Evolutionary conservation across 2,888 invertebrate species (phyloP), one percentile per base, ranked within the genome.

Genomic region (Rutpela maculata): DNA sequence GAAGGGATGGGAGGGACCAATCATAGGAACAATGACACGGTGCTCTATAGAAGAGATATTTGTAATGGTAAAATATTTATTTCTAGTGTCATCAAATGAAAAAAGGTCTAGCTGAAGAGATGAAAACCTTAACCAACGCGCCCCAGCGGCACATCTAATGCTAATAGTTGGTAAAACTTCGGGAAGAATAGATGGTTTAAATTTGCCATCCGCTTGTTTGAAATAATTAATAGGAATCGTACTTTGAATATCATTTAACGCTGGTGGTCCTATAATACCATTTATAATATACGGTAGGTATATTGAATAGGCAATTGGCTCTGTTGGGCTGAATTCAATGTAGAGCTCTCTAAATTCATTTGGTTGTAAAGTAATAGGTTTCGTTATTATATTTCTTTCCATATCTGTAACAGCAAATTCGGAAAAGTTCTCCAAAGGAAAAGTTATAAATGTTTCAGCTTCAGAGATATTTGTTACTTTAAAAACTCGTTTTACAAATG

Each of bases 231-330:
- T 50, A 7, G 81, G 75, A 17, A 80, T 62, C 10, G 83, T 55
- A 15, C 75, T 80, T 1, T 59, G 67, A 0, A 77, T 87, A 76
- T 71, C 74, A 83, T 83, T 88, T 77, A 86, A 67, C 80, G 88
- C 81, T 9, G 92, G 91, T 9, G 93, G 93, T 0, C 93, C 93
- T 67, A 93, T 82, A 59, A 93, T 85, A 72, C 90, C 90, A 83
- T 94, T 94, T 22, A 93, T 88, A 83, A 92, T 89, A 76, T 93
- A 90, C 0, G 94, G 93, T 72, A 93, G 88, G 81, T 90, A 92
- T 86, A 93, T 91, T 71, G 91, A 91, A 83, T 92, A 93, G 76
- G 92, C 92, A 79, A 89, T 88, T 1, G 90, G 83, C 73, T 91
- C 90, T 11, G 84, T 79, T 0, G 91, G 91, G 43, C 80, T 79